Base-by-base conservation (phyloP, 2,113 vertebrate species). In the Telmatochromis sp. region DNA sequence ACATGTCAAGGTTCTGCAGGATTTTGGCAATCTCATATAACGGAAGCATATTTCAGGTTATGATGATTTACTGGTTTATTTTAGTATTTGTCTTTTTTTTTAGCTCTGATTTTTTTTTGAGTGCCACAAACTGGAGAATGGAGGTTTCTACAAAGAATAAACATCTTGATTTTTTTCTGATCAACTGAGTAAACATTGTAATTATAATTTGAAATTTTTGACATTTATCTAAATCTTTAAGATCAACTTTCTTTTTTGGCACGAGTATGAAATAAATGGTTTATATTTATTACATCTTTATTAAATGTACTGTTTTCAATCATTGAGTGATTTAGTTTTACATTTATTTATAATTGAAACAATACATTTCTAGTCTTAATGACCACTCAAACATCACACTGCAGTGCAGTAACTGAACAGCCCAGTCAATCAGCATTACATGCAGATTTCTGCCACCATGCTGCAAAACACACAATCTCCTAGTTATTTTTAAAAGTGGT, bases 261-360 rank as follows among this genome's bases (percentile, higher is more conserved):
- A 83, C 49, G 81, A 87, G 47, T 54, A 55, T 63, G 21, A 83
- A 91, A 90, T 90, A 84, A 89, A 82, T 53, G 7, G 57, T 80
- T 65, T 89, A 13, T 89, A 93, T 88, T 92, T 90, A 93, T 91
- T 93, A 37, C 28, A 84, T 54, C 4, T 68, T 70, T n/a, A 75
- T 78, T 85, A 31, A 37, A 23, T 68, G 21, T 9, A 14, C 21
- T 23, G 7, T 49, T 73, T 58, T 11, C 3, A 2, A 14, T 63
- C 23, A 35, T 19, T n/a, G 28, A 4, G 58, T 8, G 79, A 42
- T 7, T 31, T 31, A 10, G 26, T 33, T 53, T 80, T 84, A 28
- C 42, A 49, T 40, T 21, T 8, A n/a, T 33, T 82, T 11, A 54
- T 17, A 35, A 33, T 58, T 31, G 42, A 4, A 31, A 51, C 42